Evolutionary conservation across 2,797 vertebrate species (phyloP).

Genomic region (Sebastiscus albofasciatus): DNA sequence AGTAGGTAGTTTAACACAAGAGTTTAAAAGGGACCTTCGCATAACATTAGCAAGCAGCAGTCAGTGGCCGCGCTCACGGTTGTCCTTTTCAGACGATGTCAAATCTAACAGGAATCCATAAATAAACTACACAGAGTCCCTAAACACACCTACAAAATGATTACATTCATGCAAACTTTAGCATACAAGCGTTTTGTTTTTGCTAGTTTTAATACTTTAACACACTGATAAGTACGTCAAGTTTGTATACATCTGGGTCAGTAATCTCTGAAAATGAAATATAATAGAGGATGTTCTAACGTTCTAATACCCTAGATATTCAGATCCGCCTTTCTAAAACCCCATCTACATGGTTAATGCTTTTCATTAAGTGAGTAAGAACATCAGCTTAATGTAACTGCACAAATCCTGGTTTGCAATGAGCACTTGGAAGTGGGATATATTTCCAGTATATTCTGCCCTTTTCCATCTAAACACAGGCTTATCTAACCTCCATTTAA

Average conservation of each 20-base stretch:
- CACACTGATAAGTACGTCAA: background rate
- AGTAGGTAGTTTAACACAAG: no score
- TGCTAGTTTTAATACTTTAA: background rate
- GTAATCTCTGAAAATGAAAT: conserved; percentile 34
- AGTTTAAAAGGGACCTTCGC: no score
- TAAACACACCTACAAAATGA: background rate
- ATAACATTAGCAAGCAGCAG: no score
- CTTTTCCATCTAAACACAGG: conserved; percentile 11
- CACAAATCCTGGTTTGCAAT: conserved; percentile 51
- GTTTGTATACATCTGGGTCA: background rate
- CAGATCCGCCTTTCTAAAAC: conserved; percentile 17
- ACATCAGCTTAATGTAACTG: conserved; percentile 58
- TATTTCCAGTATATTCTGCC: conserved; percentile 47
- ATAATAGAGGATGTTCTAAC: conserved; percentile 31
- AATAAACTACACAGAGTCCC: background rate
- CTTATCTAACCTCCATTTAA: conserved; percentile 58
- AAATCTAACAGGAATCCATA: background rate
- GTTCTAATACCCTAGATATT: conserved; percentile 22
- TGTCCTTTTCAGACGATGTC: background rate
- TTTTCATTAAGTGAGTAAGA: conserved; percentile 51
- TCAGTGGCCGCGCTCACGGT: no score
- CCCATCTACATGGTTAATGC: conserved; percentile 34
- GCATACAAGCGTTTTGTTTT: background rate
- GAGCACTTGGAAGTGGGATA: conserved; percentile 51
- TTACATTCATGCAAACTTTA: background rate